Conservation (phyloP, 2,113 vertebrate species). For the Microcebus griseorufus region DNA sequence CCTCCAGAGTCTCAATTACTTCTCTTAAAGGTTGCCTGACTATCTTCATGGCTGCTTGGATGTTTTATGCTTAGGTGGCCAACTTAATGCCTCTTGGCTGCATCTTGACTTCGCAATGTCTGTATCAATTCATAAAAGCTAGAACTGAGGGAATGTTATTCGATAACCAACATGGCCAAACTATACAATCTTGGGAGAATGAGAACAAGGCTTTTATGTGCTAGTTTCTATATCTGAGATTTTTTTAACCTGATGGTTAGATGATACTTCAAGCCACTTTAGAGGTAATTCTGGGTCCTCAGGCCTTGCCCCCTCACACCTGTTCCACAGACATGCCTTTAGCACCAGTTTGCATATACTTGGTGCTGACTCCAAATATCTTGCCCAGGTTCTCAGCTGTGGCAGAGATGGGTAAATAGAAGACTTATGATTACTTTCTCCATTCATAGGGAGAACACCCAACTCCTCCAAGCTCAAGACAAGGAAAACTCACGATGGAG, state of each 20-base stretch:
- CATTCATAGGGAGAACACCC: background rate
- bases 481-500: background rate
- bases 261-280: background rate
- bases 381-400: background rate
- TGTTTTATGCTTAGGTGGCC: background rate
- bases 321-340: background rate
- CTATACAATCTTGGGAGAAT: background rate
- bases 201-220: background rate
- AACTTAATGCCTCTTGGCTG: background rate
- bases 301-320: background rate
- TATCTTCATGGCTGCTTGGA: background rate
- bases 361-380: background rate
- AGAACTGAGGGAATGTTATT: background rate
- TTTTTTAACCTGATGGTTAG: no score
- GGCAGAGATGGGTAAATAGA: background rate
- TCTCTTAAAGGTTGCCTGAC: background rate
- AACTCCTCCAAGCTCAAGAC: background rate
- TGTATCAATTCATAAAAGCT: background rate
- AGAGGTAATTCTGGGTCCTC: background rate
- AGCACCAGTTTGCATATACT: background rate
- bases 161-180: background rate
- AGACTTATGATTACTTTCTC: background rate
- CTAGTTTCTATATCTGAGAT: background rate
- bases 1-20: background rate
- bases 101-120: background rate